Evolutionary conservation across 2,888 invertebrate species (phyloP).

Genomic region (Coremacera marginata): DNA sequence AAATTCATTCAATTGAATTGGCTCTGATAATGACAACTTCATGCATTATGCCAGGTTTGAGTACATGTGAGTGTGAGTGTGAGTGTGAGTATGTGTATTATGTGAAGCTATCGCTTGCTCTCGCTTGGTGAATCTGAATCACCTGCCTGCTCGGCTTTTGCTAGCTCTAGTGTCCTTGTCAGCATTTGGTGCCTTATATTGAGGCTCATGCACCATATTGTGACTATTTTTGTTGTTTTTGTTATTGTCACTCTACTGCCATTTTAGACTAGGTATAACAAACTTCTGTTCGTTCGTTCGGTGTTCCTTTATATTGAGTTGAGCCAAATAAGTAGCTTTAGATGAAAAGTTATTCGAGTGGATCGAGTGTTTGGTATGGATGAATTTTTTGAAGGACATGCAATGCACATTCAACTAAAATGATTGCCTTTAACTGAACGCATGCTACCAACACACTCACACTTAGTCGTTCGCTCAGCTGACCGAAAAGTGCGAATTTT

Average conservation of each 20-base stretch:
- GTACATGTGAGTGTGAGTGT: background rate
- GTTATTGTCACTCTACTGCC: constrained; percentile 19
- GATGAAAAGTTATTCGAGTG: constrained; percentile 2
- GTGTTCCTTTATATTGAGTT: background rate
- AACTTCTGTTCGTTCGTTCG: background rate
- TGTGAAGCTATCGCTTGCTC: background rate
- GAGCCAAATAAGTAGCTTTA: constrained; percentile 5
- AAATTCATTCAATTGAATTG: constrained; percentile 62
- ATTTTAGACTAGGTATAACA: background rate
- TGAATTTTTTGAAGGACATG: constrained; percentile 17
- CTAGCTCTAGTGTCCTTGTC: background rate
- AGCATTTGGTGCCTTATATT: background rate
- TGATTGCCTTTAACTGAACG: constrained; percentile 23
- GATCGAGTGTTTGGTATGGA: background rate
- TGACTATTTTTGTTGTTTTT: background rate
- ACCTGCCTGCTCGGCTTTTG: background rate
- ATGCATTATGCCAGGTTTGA: constrained; percentile 54
- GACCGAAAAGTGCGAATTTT: constrained; percentile 44
- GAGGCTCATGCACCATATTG: background rate
- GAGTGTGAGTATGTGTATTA: too few relatives aligned
- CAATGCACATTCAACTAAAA: constrained; percentile 23
- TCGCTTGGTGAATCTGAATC: background rate
- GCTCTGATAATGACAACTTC: constrained; percentile 61
- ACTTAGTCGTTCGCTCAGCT: constrained; percentile 21
- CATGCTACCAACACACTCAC: background rate